These are phyloP conservation scores for Antheraea mylitta DNA, from an alignment of 1,140 invertebrate genomes.

Conservation along the genomic window DNA sequence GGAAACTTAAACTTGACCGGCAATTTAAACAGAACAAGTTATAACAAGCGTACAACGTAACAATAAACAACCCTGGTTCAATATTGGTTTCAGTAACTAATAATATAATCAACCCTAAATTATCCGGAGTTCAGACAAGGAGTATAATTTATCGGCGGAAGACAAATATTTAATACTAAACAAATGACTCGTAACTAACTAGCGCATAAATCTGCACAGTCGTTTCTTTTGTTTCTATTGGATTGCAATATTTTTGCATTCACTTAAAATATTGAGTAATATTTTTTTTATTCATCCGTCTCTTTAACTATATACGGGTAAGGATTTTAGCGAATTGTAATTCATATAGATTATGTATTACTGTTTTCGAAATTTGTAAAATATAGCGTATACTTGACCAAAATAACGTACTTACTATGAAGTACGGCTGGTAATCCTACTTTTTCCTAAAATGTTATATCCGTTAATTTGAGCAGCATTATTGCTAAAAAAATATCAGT, in stretches of 20 bases:
- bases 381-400: no score
- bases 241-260: background rate
- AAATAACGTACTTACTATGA: no score
- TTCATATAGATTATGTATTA: no score
- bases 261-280: background rate
- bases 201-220: background rate
- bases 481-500: no score
- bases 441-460: no score
- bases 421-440: no score
- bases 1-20: constrained; percentile 11
- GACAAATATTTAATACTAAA: constrained; percentile 13
- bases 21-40: constrained; percentile 59
- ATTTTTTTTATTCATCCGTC: background rate
- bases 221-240: background rate
- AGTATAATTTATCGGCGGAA: constrained; percentile 32
- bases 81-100: constrained; percentile 58
- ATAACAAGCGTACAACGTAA: constrained; percentile 47
- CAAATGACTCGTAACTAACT: constrained; percentile 5
- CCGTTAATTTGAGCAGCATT: no score
- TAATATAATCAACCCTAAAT: constrained; percentile 62
- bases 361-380: no score
- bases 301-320: no score
- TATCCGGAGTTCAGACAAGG: constrained; percentile 44
- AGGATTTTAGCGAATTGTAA: no score
- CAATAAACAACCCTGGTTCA: constrained; percentile 51